Conservation (phyloP, 2,888 invertebrate species). For the Deilephila porcellus region DNA sequence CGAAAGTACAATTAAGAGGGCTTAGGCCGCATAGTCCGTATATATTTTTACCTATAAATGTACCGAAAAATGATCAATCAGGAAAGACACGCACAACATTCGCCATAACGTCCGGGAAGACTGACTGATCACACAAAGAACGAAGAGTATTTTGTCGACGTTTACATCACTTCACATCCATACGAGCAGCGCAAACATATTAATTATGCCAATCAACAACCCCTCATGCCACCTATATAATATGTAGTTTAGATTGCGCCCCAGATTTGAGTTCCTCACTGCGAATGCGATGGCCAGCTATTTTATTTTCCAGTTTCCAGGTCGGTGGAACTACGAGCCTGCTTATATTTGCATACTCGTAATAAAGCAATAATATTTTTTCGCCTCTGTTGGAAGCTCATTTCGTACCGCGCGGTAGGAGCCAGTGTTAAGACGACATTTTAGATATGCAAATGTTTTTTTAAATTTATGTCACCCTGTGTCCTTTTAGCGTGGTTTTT, state of each 20-base stretch:
- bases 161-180: neutral
- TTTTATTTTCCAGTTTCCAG: slow-evolving; percentile 63
- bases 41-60: too few relatives aligned
- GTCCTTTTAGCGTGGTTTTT: neutral
- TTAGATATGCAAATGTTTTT: slow-evolving; percentile 24
- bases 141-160: neutral
- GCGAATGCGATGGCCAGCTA: slow-evolving; percentile 55
- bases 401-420: slow-evolving; percentile 43
- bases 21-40: too few relatives aligned
- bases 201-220: slow-evolving; percentile 19
- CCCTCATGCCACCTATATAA: slow-evolving; percentile 12
- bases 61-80: too few relatives aligned
- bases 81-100: neutral
- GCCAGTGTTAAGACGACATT: slow-evolving; percentile 27
- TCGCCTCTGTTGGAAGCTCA: slow-evolving; percentile 47
- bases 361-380: slow-evolving; percentile 65
- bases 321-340: slow-evolving; percentile 56
- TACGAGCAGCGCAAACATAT: slow-evolving; percentile 4
- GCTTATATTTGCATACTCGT: slow-evolving; percentile 63
- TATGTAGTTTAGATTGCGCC: slow-evolving; percentile 59
- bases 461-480: neutral
- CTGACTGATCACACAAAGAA: neutral
- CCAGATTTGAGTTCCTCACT: slow-evolving; percentile 65
- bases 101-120: neutral
- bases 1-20: too few relatives aligned